phyloP scores from a whole-genome alignment of 35 echinoderm and acorn worm species.

The Eucidaris tribuloides region DNA sequence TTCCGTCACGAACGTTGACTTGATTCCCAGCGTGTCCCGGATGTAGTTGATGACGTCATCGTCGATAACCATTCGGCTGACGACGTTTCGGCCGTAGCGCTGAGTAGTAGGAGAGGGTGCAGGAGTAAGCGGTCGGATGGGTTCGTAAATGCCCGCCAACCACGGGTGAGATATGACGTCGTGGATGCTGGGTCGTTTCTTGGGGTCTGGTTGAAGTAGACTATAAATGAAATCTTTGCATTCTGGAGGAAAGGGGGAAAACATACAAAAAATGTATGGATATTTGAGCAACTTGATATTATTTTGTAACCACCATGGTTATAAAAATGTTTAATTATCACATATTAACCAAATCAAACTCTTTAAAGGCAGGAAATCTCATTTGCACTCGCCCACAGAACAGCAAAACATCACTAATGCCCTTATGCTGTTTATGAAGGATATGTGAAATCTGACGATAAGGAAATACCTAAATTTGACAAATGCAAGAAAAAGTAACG shows the following conservation, averaged over 20 bases:
- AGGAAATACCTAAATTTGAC: too few species aligned
- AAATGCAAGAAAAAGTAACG: too few species aligned
- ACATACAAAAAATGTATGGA: too few species aligned
- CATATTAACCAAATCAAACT: too few species aligned
- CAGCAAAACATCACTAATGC: too few species aligned
- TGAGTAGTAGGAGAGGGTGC: background rate
- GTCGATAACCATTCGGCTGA: slow-evolving; percentile 80
- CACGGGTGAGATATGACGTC: slow-evolving; percentile 63
- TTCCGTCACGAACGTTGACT: slow-evolving; percentile 60
- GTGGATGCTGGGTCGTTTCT: slow-evolving; percentile 48
- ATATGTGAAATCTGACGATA: too few species aligned
- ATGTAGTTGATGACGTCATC: slow-evolving; percentile 80
- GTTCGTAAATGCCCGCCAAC: slow-evolving; percentile 28
- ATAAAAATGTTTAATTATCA: too few species aligned
- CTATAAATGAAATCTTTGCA: slow-evolving; percentile 70
- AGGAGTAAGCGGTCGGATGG: background rate
- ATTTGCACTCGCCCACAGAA: too few species aligned
- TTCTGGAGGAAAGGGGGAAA: slow-evolving; percentile 40
- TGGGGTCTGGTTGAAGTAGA: slow-evolving; percentile 77
- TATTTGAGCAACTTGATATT: too few species aligned
- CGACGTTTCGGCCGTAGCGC: background rate
- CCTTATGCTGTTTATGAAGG: too few species aligned
- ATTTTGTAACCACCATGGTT: too few species aligned
- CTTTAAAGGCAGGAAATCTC: too few species aligned
- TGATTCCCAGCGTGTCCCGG: slow-evolving; percentile 60